phyloP scores from a whole-genome alignment of 2,888 invertebrate species.

The Cryptus armator region DNA sequence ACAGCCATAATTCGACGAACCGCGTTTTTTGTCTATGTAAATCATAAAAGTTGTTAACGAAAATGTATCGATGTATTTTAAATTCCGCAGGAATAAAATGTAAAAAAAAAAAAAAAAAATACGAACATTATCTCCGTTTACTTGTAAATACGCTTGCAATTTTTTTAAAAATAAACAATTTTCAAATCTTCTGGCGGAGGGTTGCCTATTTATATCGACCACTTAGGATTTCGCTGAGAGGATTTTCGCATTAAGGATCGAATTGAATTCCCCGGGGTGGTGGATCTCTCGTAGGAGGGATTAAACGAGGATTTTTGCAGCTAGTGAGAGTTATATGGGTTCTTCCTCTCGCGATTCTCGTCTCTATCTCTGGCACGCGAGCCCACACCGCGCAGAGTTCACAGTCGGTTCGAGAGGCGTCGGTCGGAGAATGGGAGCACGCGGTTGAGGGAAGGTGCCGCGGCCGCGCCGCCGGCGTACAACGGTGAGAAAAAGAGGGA shows the following conservation, averaged over 20 bases:
- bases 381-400: slow-evolving; percentile 8
- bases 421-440: slow-evolving; percentile 21
- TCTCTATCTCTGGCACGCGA: slow-evolving; percentile 43
- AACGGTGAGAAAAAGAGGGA: slow-evolving; percentile 25
- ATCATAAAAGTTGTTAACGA: no score
- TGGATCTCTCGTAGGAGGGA: slow-evolving; percentile 44
- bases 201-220: not conserved
- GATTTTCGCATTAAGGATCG: slow-evolving; percentile 45
- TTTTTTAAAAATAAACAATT: not conserved
- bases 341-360: not conserved
- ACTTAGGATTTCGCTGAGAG: slow-evolving; percentile 36
- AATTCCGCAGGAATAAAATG: no score
- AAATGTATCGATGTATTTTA: no score
- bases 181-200: not conserved
- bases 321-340: slow-evolving; percentile 18
- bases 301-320: slow-evolving; percentile 40
- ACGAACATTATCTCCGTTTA: no score
- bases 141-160: no score
- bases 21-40: no score
- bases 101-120: no score
- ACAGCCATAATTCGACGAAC: no score
- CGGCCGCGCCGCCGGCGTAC: not conserved
- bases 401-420: slow-evolving; percentile 40
- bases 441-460: slow-evolving; percentile 26
- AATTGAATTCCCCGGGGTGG: slow-evolving; percentile 35